A percentile compares a stretch with the other conserved stretches of the same genome.
These are phyloP conservation scores for Manis pentadactyla DNA, from an alignment of 2,797 vertebrate species.

Conservation along the genomic window DNA sequence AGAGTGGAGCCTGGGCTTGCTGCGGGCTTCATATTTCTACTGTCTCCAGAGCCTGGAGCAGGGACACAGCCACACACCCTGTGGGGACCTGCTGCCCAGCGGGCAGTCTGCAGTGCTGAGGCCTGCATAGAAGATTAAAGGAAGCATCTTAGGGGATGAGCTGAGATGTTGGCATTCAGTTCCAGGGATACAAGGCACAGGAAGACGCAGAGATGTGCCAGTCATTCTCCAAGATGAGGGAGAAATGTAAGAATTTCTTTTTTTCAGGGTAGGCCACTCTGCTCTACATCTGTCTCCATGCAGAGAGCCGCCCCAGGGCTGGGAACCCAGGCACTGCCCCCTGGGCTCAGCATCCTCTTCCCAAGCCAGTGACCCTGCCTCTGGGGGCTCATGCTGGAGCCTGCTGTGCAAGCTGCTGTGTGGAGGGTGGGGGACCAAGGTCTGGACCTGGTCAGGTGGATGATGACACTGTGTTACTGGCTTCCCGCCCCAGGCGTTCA, in stretches of 20 bases:
- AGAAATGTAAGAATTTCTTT: no score
- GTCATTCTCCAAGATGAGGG: no score
- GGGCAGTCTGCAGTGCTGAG: background rate
- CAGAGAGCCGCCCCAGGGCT: background rate
- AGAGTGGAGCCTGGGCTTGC: background rate
- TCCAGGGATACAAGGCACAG: background rate
- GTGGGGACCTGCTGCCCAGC: background rate
- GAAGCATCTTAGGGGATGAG: background rate
- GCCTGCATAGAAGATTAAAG: background rate
- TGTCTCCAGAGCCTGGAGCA: no score
- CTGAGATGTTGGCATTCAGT: background rate
- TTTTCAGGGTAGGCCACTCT: no score
- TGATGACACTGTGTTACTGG: background rate
- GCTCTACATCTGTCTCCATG: background rate
- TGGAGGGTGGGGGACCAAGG: no score
- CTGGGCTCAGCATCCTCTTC: background rate
- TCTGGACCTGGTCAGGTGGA: background rate
- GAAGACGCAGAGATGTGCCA: background rate
- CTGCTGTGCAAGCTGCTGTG: background rate
- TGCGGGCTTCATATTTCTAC: no score
- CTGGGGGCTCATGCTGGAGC: background rate
- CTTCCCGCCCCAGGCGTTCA: background rate
- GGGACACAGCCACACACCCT: background rate
- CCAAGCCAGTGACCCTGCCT: background rate
- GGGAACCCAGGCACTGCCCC: background rate